Percentiles rank a stretch among this genome's conserved stretches.
phyloP scores from a whole-genome alignment of 2,797 vertebrate species.

The Danio aesculapii region DNA sequence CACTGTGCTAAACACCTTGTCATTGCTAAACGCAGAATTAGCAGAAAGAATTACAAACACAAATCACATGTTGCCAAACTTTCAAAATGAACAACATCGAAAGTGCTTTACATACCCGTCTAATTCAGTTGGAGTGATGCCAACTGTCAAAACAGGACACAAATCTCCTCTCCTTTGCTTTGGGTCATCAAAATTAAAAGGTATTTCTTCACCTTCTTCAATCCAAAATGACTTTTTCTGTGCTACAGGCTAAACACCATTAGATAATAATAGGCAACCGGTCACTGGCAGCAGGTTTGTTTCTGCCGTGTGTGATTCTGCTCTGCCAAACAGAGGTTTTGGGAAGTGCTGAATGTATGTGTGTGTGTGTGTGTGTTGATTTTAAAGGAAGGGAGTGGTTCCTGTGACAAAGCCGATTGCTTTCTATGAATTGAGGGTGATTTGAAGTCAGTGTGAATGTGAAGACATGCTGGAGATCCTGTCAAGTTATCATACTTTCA shows the following conservation, averaged over 20 bases:
- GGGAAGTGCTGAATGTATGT: constrained; percentile 46
- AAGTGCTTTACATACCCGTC: constrained; percentile 9
- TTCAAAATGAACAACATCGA: constrained; percentile 13
- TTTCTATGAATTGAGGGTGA: constrained; percentile 68
- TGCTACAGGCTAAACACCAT: constrained; percentile 54
- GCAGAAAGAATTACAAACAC: background rate
- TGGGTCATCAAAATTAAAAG: background rate
- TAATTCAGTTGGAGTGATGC: constrained; percentile 1
- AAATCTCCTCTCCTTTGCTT: background rate
- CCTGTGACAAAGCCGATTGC: constrained; percentile 69
- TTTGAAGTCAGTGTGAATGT: constrained; percentile 54
- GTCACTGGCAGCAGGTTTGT: constrained; percentile 71
- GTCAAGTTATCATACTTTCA: background rate
- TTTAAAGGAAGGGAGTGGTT: constrained; percentile 72
- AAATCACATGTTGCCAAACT: background rate
- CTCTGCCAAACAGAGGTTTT: constrained; percentile 48
- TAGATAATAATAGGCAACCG: constrained; percentile 65
- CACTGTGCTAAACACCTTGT: background rate
- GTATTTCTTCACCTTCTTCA: background rate
- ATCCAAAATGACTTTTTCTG: background rate
- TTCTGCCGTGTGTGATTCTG: constrained; percentile 55
- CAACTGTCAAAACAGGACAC: constrained; percentile 15
- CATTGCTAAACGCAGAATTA: constrained; percentile 2
- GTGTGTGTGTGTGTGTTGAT: constrained; percentile 61
- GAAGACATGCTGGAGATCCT: background rate